Percentiles rank a stretch among this genome's conserved stretches.
phyloP scores from a whole-genome alignment of 2,113 vertebrate genomes.

The Chitala chitala region DNA sequence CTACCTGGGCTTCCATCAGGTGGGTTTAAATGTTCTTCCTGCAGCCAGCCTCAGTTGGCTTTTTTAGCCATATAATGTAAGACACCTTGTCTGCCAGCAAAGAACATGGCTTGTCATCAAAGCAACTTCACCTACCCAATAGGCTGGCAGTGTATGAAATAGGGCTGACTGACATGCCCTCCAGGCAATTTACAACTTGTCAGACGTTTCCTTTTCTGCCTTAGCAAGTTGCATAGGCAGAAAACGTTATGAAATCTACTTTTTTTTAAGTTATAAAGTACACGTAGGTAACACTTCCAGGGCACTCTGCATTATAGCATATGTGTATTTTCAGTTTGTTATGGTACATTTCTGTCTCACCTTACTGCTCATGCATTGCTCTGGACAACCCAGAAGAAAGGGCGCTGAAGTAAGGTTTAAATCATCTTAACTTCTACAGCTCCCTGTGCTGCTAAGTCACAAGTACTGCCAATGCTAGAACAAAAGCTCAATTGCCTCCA shows the following conservation, averaged over 20 bases:
- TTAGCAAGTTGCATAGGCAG: not conserved
- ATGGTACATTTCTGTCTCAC: not conserved
- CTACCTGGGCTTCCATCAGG: constrained; percentile 59
- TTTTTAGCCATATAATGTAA: not conserved
- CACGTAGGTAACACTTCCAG: constrained; percentile 3
- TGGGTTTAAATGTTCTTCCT: constrained; percentile 11
- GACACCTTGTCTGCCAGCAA: not conserved
- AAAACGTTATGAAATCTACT: constrained; percentile 5
- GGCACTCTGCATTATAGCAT: not conserved
- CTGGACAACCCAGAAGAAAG: not conserved
- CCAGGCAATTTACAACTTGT: not conserved
- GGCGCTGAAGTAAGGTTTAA: not conserved
- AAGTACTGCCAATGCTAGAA: not conserved
- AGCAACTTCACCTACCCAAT: not conserved
- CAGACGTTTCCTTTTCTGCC: not conserved
- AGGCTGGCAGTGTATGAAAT: not conserved
- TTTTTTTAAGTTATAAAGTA: constrained; percentile 3
- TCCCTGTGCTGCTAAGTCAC: not conserved
- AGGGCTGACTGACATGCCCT: not conserved
- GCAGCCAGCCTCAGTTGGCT: too few relatives aligned
- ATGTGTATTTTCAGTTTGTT: not conserved
- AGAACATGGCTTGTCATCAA: not conserved
- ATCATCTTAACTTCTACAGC: not conserved
- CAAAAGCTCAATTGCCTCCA: not conserved
- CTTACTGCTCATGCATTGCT: not conserved